Evolutionary conservation across 53 echinoderm and acorn worm genomes (phyloP).

Genomic region (Holothuria scabra): DNA sequence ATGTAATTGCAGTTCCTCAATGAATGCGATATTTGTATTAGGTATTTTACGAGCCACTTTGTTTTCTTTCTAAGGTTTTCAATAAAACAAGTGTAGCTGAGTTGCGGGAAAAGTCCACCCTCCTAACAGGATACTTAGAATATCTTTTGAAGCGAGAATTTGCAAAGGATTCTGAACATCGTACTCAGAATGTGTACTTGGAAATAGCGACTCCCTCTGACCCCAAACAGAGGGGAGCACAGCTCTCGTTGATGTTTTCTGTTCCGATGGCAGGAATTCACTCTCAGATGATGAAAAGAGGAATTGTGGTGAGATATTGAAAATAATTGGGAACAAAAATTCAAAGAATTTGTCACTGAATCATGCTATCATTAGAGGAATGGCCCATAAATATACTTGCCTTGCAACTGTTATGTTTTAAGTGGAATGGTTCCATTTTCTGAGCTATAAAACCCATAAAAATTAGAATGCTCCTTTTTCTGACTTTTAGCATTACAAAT

Average conservation of each 20-base stretch:
- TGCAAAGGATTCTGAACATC: slow-evolving; percentile 39
- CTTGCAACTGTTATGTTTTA: no score
- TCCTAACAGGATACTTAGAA: slow-evolving; percentile 85
- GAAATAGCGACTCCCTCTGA: slow-evolving; percentile 82
- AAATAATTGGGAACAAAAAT: no score
- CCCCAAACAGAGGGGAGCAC: slow-evolving; percentile 77
- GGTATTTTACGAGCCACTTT: no score
- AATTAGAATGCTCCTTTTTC: no score
- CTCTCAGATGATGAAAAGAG: slow-evolving; percentile 80
- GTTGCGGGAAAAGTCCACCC: slow-evolving; percentile 71
- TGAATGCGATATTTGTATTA: no score
- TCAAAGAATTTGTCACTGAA: no score
- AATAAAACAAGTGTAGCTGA: slow-evolving; percentile 77
- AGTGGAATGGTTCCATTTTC: no score
- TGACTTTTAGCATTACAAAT: no score
- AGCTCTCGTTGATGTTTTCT: slow-evolving; percentile 87
- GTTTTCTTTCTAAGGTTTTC: slow-evolving; percentile 52
- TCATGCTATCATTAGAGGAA: no score
- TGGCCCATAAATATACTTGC: no score
- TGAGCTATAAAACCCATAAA: no score
- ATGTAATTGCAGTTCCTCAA: no score
- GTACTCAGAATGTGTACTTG: slow-evolving; percentile 59
- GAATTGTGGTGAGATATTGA: slow-evolving; percentile 74
- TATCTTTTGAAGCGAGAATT: slow-evolving; percentile 58
- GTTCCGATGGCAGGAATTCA: slow-evolving; percentile 64